Evolutionary conservation across 2,888 invertebrate species (phyloP), one percentile per base, ranked within the genome.

Genomic region (Scaptomyza caliginosa): DNA sequence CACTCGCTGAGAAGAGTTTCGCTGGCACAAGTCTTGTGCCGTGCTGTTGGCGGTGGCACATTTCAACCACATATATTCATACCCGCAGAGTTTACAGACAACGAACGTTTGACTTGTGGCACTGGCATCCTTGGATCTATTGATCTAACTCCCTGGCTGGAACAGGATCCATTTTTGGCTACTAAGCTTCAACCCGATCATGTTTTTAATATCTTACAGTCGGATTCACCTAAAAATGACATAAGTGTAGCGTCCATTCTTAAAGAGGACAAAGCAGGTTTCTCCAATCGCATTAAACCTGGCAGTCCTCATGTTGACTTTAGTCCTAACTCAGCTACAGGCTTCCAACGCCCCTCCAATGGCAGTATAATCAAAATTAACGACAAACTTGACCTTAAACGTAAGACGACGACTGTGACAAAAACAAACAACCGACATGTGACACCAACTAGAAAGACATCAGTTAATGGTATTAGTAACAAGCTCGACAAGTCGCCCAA

Each of bases 1-100:
- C 94, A 95, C 74, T 95, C 96, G 74, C 93, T 96, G 39, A 92
- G 96, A 28, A 92, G 94, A 49, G 93, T 95, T 13, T 94, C 95
- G 0, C 91, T 96, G 39, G 94, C 96, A 0, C 94, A 96, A 86
- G 93, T 96, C 93, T 74, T 92, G 3, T 91, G 91, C 51, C 88
- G 91, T 10, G 77, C 90, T 2, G 83, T 92, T 0, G 91, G 90
- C 1, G 89, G 91, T 11, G 91, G 92, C 21, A 91, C 92, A 5
- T 86, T 92, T 2, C 92, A 92, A 40, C 92, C 92, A 0, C 91
- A 92, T 40, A 87, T 90, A 17, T 91, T 92, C 48, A 79, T 92
- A 17, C 92, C 92, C 0, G 78, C 89, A 2, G 89, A 90, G 8
- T 75, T 90, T 13, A 63, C 79, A 0, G 88, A 89, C 11, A 92